Evolutionary conservation across 2,888 invertebrate species (phyloP).

Genomic region (Drosophila falleni): DNA sequence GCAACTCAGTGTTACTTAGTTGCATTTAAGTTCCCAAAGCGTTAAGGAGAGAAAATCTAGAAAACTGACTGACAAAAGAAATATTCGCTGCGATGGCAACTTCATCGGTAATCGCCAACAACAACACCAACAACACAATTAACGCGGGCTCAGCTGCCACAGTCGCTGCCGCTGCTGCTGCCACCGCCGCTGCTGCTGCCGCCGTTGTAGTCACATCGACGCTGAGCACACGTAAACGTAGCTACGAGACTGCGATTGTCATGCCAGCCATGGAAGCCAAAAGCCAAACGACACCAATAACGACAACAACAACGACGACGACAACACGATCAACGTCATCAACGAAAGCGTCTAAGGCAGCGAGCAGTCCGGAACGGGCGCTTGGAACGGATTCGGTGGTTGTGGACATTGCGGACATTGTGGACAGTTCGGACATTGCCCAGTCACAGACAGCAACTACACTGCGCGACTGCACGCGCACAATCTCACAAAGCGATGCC

Average conservation of each 20-base stretch:
- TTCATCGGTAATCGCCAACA: conserved; percentile 83
- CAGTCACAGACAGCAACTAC: conserved; percentile 61
- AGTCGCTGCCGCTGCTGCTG: conserved; percentile 41
- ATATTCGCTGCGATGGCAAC: conserved; percentile 84
- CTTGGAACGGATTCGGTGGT: conserved; percentile 36
- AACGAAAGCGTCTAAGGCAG: conserved; percentile 19
- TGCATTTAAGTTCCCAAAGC: conserved; percentile 18
- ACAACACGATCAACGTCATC: conserved; percentile 10
- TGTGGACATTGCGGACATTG: conserved; percentile 32
- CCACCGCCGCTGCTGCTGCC: conserved; percentile 44
- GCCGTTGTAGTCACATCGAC: conserved; percentile 60
- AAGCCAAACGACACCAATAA: conserved; percentile 39
- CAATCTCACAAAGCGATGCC: conserved; percentile 79
- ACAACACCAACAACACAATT: conserved; percentile 80
- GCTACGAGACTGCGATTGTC: conserved; percentile 83
- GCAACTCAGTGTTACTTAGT: conserved; percentile 5
- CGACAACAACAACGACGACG: conserved; percentile 1
- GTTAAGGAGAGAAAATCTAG: conserved; percentile 36
- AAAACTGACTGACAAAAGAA: conserved; percentile 64
- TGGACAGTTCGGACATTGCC: conserved; percentile 23
- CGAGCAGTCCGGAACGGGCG: conserved; percentile 11
- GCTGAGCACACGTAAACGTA: conserved; percentile 82
- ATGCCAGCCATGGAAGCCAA: conserved; percentile 72
- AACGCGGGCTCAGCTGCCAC: conserved; percentile 63
- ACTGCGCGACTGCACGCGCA: conserved; percentile 79